Evolutionary conservation across 1,140 invertebrate species (phyloP).

Genomic region (Papilio helenus): DNA sequence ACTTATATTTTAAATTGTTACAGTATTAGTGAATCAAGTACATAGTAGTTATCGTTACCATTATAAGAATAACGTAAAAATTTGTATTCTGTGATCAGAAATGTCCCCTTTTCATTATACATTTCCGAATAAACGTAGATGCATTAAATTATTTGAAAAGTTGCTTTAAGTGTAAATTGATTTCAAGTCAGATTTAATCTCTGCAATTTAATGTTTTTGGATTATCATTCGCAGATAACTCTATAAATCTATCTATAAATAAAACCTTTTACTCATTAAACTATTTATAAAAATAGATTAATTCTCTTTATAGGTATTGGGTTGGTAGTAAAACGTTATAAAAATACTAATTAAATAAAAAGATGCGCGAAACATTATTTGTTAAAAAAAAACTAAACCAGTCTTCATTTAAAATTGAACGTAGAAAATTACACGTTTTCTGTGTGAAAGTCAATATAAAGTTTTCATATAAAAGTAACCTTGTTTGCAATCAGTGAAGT

Average conservation of each 20-base stretch:
- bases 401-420: slow-evolving; percentile 7
- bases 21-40: not conserved
- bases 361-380: not conserved
- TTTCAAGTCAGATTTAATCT: not conserved
- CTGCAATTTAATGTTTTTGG: not conserved
- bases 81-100: too few relatives aligned
- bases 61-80: too few relatives aligned
- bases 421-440: slow-evolving; percentile 14
- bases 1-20: not conserved
- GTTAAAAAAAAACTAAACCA: not conserved
- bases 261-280: too few relatives aligned
- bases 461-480: slow-evolving; percentile 29
- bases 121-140: not conserved
- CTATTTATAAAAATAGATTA: too few relatives aligned
- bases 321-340: not conserved
- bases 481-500: slow-evolving; percentile 25
- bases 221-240: not conserved
- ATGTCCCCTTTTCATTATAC: not conserved
- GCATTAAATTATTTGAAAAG: not conserved
- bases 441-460: slow-evolving; percentile 14
- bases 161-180: not conserved
- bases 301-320: too few relatives aligned
- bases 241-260: too few relatives aligned
- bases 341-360: not conserved
- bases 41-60: too few relatives aligned